Evolutionary conservation across 2,797 vertebrate species (phyloP), one percentile per base, ranked within the genome.

Genomic region (Semaprochilodus insignis): DNA sequence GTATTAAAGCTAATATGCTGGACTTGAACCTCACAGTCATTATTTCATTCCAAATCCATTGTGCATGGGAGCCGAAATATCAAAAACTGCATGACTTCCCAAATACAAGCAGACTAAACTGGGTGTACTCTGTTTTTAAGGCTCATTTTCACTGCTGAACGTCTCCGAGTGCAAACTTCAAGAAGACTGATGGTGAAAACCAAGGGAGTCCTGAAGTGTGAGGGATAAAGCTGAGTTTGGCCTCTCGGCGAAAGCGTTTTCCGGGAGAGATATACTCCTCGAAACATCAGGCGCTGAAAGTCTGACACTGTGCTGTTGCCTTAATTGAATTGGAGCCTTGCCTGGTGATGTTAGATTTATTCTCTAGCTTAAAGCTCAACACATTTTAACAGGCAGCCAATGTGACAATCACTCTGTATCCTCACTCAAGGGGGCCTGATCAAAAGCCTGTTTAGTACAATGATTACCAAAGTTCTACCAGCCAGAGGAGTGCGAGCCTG

Each of bases 301-400:
- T 84, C 71, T 74, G 13, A 67, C 21, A 48, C 76, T 21, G 25
- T 63, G 71, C 34, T 69, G 82, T 81, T 78, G 62, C 21, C 44
- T 31, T 83, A 81, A 87, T 87, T 87, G 83, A 87, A 81, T 85
- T 85, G 79, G 79, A 69, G 52, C 48, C 70, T 80, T 77, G 78
- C 73, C 73, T 72, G 72, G 80, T 44, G 31, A 69, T 86, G 79
- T 83, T 74, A 70, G 66, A 82, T 85, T 80, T 78, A 81, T 82
- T 62, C 52, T 55, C 16, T 23, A 84, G 82, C 76, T 75, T 78
- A 63, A 84, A 81, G 60, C 71, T 78, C 63, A 78, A 60, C 27
- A 69, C 62, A 73, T 73, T 81, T 67, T 59, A 83, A 73, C 71
- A 76, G 44, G 40, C 75, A 52, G 70, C 70, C 60, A 60, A n/a